phyloP scores from a whole-genome alignment of 2,113 vertebrate species.

The Mola mola region DNA sequence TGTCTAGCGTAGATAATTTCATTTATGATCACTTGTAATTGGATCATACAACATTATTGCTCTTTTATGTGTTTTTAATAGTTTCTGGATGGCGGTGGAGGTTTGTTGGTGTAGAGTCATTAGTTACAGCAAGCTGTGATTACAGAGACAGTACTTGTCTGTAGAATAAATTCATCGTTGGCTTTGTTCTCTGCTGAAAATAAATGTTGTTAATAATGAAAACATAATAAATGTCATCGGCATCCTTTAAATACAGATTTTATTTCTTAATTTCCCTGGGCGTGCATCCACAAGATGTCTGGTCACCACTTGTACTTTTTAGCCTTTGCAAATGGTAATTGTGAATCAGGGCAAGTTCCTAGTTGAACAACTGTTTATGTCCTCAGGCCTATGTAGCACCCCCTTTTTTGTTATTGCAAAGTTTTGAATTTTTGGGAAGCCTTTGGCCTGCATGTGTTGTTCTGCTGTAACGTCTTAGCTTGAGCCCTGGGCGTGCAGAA shows the following conservation, averaged over 20 bases:
- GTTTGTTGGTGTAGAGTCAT: conserved; percentile 31
- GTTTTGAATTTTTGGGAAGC: conserved; percentile 35
- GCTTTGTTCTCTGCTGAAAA: conserved; percentile 30
- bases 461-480: conserved; percentile 44
- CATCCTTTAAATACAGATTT: conserved; percentile 8
- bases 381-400: conserved; percentile 11
- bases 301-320: too few relatives aligned
- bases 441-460: conserved; percentile 46
- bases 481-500: conserved; percentile 34
- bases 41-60: conserved; percentile 30
- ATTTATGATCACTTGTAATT: conserved; percentile 54
- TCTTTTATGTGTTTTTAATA: conserved; percentile 59
- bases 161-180: conserved; percentile 14
- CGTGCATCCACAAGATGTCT: too few relatives aligned
- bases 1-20: conserved; percentile 11
- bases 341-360: conserved; percentile 2
- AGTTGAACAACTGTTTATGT: conserved; percentile 9
- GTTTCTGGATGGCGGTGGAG: conserved; percentile 32
- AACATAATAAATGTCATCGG: conserved; percentile 16
- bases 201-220: conserved; percentile 19
- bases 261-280: not conserved
- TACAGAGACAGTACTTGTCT: conserved; percentile 27
- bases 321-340: conserved; percentile 1
- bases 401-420: conserved; percentile 27
- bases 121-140: conserved; percentile 13